Conservation (phyloP, 2,888 invertebrate genomes). For the Lathronympha strigana region DNA sequence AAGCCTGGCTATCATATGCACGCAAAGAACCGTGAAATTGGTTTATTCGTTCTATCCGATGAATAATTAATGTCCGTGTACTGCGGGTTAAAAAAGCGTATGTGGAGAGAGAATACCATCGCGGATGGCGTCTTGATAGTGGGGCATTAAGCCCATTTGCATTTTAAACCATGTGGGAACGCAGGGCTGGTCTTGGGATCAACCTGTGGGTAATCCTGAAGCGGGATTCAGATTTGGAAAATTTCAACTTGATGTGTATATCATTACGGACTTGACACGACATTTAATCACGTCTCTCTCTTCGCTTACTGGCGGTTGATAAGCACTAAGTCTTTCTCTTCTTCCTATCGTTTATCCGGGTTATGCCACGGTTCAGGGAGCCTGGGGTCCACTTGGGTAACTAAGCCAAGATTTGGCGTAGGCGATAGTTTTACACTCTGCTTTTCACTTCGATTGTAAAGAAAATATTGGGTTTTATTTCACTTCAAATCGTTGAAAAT, state of each 20-base stretch:
- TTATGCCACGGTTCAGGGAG: no score
- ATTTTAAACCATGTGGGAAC: slow-evolving; percentile 42
- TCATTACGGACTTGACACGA: no score
- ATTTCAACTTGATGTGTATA: not conserved
- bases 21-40: slow-evolving; percentile 84
- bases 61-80: slow-evolving; percentile 79
- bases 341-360: no score
- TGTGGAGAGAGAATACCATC: not conserved
- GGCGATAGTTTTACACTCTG: no score
- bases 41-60: slow-evolving; percentile 83
- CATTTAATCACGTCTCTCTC: no score
- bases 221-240: not conserved
- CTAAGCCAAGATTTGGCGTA: no score
- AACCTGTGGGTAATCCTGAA: slow-evolving; percentile 12
- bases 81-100: not conserved
- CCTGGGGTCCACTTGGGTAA: no score
- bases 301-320: no score
- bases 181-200: slow-evolving; percentile 35
- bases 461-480: no score
- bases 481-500: no score
- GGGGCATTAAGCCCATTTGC: slow-evolving; percentile 28
- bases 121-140: not conserved
- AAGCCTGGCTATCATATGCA: slow-evolving; percentile 53
- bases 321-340: no score
- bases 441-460: no score